These are phyloP conservation scores for Psylliodes chrysocephalus DNA, from an alignment of 2,888 invertebrate genomes.

Conservation along the genomic window DNA sequence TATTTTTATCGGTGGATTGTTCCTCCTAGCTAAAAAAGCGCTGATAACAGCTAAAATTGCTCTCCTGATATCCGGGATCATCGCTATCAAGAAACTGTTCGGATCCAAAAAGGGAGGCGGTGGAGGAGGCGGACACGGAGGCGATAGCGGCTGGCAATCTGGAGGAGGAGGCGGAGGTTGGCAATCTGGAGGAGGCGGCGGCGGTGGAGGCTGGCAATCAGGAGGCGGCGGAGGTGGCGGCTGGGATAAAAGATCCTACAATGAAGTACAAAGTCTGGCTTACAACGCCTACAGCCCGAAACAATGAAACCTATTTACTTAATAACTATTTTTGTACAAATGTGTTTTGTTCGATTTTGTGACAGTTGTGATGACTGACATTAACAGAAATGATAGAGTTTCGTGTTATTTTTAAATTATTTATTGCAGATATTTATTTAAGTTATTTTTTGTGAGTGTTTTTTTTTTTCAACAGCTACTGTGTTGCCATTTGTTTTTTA, in stretches of 20 bases:
- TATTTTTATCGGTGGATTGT: constrained; percentile 81
- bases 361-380: constrained; percentile 39
- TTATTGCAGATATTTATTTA: constrained; percentile 22
- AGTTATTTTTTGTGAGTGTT: no score
- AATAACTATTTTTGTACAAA: no score
- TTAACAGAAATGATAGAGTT: constrained; percentile 8
- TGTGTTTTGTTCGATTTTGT: no score
- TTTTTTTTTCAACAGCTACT: no score
- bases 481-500: no score
- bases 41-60: constrained; percentile 83
- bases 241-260: constrained; percentile 78
- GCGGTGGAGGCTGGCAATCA: no score
- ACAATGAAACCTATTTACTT: constrained; percentile 53
- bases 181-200: constrained; percentile 63
- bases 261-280: constrained; percentile 74
- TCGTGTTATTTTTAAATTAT: no score
- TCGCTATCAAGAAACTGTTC: constrained; percentile 83
- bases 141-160: constrained; percentile 65
- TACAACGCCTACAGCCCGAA: constrained; percentile 75
- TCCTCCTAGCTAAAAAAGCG: constrained; percentile 86
- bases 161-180: constrained; percentile 66
- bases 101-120: constrained; percentile 73
- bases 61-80: constrained; percentile 81
- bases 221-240: no score
- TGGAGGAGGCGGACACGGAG: constrained; percentile 63